Evolutionary conservation across 2,888 invertebrate species (phyloP), one percentile per base, ranked within the genome.

Genomic region (Acanthosepion lycidas): DNA sequence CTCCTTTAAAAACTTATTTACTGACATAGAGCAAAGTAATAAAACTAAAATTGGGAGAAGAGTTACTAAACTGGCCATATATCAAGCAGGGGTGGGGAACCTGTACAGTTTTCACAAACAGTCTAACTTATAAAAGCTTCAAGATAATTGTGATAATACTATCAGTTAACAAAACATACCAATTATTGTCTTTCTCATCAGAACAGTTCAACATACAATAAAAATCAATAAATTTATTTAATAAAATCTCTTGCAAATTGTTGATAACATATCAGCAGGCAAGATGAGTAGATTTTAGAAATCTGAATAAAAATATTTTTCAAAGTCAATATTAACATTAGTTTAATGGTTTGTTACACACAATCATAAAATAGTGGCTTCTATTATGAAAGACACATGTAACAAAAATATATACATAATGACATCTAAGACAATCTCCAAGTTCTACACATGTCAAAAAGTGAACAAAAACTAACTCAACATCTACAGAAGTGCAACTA

Each of bases 381-480:
- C 64, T 64, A 64, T 26, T 6, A 26, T n/a, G n/a, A 78, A 78
- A 78, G 5, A n/a, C n/a, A 78, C 78, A 78, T 78, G 78, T 78
- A 78, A 78, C n/a, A 28, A 78, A 78, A 9, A 78, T 59, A 59
- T 55, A 55, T 55, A 55, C 55, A 23, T 20, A 20, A 59, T 23
- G 59, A 59, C 18, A 78, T 78, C 78, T 78, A 78, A n/a, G n/a
- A n/a, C 78, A 78, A 78, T 78, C n/a, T 78, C 78, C n/a, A 78
- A 78, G 15, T 78, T 78, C 78, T 78, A n/a, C 3, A 18, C n/a
- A n/a, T n/a, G 78, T 78, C 15, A 78, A 78, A 33, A 78, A 15
- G 15, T 78, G n/a, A n/a, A 78, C 12, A 15, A 33, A 78, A n/a
- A 33, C 78, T 78, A 78, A 6, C 64, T 26, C 64, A 28, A 64